These are phyloP conservation scores for Chelonoidis abingdonii DNA, from an alignment of 2,113 vertebrate species.

Conservation along the genomic window DNA sequence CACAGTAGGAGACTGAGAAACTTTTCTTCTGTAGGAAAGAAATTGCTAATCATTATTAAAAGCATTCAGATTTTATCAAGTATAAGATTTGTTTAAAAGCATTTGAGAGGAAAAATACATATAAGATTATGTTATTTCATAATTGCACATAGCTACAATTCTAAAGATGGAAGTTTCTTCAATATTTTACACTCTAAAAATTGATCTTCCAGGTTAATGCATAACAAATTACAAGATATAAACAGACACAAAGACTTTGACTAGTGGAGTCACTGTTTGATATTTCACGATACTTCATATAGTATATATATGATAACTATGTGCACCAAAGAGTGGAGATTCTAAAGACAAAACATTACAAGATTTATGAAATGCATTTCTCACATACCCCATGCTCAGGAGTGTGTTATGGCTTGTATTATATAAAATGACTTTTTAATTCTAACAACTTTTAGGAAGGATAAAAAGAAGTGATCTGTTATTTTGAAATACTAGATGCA, in stretches of 20 bases:
- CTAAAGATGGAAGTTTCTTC: background rate
- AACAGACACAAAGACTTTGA: background rate
- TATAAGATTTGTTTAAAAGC: background rate
- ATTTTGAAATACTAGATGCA: background rate
- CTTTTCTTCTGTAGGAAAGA: background rate
- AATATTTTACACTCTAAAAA: background rate
- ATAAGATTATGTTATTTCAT: rapidly evolving
- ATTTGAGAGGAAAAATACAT: rapidly evolving
- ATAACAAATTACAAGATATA: background rate
- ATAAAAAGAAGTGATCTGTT: background rate
- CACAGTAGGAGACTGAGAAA: background rate
- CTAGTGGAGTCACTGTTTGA: background rate
- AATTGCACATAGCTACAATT: rapidly evolving
- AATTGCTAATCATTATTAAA: background rate
- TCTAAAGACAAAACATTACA: background rate
- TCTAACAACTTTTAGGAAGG: background rate
- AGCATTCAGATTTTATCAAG: background rate
- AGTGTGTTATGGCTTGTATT: background rate
- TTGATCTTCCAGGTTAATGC: background rate
- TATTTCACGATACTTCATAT: background rate
- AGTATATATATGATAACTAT: background rate
- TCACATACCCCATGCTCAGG: background rate
- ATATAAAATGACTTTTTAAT: background rate
- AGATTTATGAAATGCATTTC: background rate
- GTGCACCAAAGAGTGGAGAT: background rate